Base-by-base conservation (phyloP, 2,888 invertebrate species). In the Tipula helvola region DNA sequence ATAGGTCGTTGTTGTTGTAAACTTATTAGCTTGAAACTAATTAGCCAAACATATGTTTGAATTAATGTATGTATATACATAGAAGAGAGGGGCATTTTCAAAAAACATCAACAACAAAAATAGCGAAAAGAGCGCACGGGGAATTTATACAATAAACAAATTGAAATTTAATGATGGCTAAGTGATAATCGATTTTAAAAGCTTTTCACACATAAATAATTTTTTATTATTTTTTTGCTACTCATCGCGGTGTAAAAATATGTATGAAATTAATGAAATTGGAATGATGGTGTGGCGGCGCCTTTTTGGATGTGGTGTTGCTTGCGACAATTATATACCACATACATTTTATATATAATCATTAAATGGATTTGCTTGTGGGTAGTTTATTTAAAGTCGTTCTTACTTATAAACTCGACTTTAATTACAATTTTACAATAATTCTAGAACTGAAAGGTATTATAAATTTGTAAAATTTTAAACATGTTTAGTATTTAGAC, bases 161-260 rank as follows among this genome's bases (percentile, higher is more conserved):
- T 18, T 28, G 28, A 28, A 71, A 71, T 71, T 71, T 71, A 71
- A 71, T 71, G 71, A 71, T 71, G 71, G 28, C 71, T 71, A 71
- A 71, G 71, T 71, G 71, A 71, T 71, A 71, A 71, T 71, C 71
- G 71, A 71, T 71, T 71, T 71, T 71, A 71, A 71, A 71, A 71
- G 71, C 71, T 71, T 71, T 71, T 71, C 71, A 71, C 71, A 71
- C 28, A 28, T 71, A 39, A 39, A 39, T 0, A 39, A 2, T 39
- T 39, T 5, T 39, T 39, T 39, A 39, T 39, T 39, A 0, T 71
- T 71, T 71, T 71, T 71, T 71, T 71, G 71, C 71, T 8, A 71
- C 71, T 71, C 71, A 71, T 71, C 71, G 57, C 7, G n/a, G 71
- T 71, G 12, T 39, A 71, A 71, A 71, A 71, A 71, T 71, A 3